phyloP scores from a whole-genome alignment of 2,113 vertebrate species.

The Athene noctua region DNA sequence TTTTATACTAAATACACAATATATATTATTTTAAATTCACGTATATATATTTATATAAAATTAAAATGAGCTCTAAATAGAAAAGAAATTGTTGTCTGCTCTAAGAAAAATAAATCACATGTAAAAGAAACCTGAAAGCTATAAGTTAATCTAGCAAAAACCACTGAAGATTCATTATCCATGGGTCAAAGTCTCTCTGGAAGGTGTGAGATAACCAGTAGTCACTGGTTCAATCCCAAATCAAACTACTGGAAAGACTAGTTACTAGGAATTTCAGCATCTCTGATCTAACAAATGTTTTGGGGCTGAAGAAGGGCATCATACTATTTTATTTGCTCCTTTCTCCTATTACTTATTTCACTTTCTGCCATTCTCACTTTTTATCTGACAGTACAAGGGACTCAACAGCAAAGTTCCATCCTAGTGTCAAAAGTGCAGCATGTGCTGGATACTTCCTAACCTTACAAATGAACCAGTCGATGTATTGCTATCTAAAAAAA shows the following conservation, averaged over 20 bases:
- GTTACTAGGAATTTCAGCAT: conserved; percentile 24
- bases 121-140: conserved; percentile 52
- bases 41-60: conserved; percentile 71
- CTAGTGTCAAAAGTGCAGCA: conserved; percentile 42
- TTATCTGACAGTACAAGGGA: not conserved
- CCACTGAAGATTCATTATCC: not conserved
- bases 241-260: not conserved
- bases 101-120: conserved; percentile 63
- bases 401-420: conserved; percentile 15
- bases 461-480: not conserved
- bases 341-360: not conserved
- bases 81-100: conserved; percentile 63
- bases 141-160: conserved; percentile 47
- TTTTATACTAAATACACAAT: conserved; percentile 70
- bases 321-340: not conserved
- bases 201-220: not conserved
- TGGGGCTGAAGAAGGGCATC: conserved; percentile 4
- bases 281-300: conserved; percentile 24
- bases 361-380: conserved; percentile 17
- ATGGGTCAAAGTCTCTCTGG: not conserved
- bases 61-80: conserved; percentile 69
- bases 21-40: conserved; percentile 69
- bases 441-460: conserved; percentile 20
- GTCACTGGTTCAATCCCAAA: not conserved
- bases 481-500: conserved; percentile 33